Evolutionary conservation across 92 coral and sea anemone genomes (phyloP).

Genomic region (Plumapathes pennacea): DNA sequence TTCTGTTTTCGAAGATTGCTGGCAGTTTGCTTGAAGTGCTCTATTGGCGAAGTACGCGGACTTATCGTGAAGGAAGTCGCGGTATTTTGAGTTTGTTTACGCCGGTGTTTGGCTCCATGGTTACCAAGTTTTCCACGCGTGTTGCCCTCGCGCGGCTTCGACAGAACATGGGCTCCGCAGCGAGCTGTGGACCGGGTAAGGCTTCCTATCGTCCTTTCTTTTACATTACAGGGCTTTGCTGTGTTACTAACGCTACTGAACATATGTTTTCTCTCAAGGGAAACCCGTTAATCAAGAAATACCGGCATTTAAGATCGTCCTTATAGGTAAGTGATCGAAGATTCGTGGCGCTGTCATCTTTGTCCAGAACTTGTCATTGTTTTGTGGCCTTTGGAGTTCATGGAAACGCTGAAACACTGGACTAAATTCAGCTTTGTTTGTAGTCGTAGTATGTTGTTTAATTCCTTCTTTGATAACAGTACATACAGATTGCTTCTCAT

Average conservation of each 20-base stretch:
- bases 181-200: conserved; percentile 72
- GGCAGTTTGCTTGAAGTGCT: no score
- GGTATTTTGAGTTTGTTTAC: no score
- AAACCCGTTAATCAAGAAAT: conserved; percentile 63
- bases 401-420: neutral
- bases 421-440: no score
- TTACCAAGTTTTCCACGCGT: no score
- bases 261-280: conserved; percentile 33
- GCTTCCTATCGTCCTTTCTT: neutral
- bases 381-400: neutral
- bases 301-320: conserved; percentile 91
- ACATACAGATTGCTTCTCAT: no score
- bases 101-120: no score
- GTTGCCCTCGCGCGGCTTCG: no score
- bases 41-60: no score
- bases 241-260: neutral
- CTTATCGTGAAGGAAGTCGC: no score
- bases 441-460: no score
- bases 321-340: conserved; percentile 87
- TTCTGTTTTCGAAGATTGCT: no score
- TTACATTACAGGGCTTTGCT: neutral
- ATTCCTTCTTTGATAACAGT: no score
- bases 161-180: conserved; percentile 81
- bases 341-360: neutral
- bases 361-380: neutral